Percentiles rank a stretch among this genome's conserved stretches.
Evolutionary conservation across 1,140 invertebrate genomes (phyloP).

Genomic region (Laupala kohalensis): DNA sequence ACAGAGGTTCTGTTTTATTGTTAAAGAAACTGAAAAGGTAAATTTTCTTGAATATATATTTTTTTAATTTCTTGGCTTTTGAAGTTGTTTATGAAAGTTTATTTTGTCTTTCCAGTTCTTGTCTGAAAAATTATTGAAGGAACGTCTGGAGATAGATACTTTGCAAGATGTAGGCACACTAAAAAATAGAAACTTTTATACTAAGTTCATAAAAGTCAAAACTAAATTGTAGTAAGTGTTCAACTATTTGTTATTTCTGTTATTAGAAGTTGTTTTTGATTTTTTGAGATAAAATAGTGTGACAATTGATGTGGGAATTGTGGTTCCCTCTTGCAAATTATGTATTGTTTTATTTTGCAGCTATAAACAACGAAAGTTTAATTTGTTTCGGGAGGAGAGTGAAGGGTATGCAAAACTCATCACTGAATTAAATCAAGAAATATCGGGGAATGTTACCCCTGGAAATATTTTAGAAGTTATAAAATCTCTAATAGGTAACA

Average conservation of each 20-base stretch:
- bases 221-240: constrained; percentile 90
- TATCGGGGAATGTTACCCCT: constrained; percentile 44
- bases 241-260: constrained; percentile 13
- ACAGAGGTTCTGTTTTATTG: constrained; percentile 58
- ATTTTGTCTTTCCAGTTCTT: constrained; percentile 42
- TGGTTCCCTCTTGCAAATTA: background rate
- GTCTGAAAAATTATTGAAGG: constrained; percentile 75
- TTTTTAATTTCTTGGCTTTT: background rate
- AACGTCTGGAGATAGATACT: constrained; percentile 85
- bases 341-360: constrained; percentile 40
- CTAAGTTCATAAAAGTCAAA: constrained; percentile 95
- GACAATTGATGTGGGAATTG: background rate
- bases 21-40: constrained; percentile 62
- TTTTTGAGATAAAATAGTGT: background rate
- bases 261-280: constrained; percentile 12
- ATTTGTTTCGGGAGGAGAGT: constrained; percentile 94
- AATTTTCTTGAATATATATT: constrained; percentile 2
- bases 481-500: constrained; percentile 79
- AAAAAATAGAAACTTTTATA: constrained; percentile 83
- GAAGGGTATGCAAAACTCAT: constrained; percentile 98
- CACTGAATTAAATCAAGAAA: constrained; percentile 86
- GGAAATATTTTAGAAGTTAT: constrained; percentile 66
- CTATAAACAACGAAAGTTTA: constrained; percentile 99
- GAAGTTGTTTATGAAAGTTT: background rate
- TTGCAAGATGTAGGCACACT: constrained; percentile 82